Base-by-base conservation (phyloP, 2,113 vertebrate species). In the Corydoras sp. region DNA sequence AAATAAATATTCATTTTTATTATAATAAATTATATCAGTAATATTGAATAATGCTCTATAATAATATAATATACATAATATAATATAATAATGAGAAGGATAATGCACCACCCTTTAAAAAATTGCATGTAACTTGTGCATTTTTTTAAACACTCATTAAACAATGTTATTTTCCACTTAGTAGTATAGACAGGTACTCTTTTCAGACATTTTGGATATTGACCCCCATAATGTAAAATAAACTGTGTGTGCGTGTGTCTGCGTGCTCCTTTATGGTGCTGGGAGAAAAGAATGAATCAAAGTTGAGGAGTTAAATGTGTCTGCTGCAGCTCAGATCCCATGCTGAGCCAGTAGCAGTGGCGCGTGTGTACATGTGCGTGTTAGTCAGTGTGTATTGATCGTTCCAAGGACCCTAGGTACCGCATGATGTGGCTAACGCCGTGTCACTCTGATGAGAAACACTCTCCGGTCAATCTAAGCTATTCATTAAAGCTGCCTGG, bases 351-450 rank as follows among this genome's bases (percentile, higher is more conserved):
- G 67, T 43, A 13, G 12, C 15, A 5, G 10, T 76, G 30, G 58
- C 12, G 62, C 58, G 54, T 67, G 67, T 62, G 49, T 69, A 15
- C 11, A 32, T 65, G 59, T 68, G 69, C 66, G 77, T 69, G 65
- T 58, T 65, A 83, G 83, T 76, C 83, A 55, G 64, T 49, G 69
- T 30, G 67, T 60, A 59, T 68, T n/a, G 67, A 66, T 60, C 58
- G 31, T 51, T 80, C 78, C 79, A 77, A 85, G 85, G 81, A 81
- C 82, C 81, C 83, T 81, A 79, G 77, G 80, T 87, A 85, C 30
- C 81, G 82, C 81, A 88, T 88, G 87, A 88, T 86, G 86, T 88
- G 83, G 82, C 84, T 88, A 88, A 87, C 87, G 80, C 85, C 80
- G 84, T 87, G 86, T 85, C 87, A 86, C 85, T 86, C 81, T 76